Base-by-base conservation (phyloP, 2,888 invertebrate genomes). In the Darwinula stevensoni region DNA sequence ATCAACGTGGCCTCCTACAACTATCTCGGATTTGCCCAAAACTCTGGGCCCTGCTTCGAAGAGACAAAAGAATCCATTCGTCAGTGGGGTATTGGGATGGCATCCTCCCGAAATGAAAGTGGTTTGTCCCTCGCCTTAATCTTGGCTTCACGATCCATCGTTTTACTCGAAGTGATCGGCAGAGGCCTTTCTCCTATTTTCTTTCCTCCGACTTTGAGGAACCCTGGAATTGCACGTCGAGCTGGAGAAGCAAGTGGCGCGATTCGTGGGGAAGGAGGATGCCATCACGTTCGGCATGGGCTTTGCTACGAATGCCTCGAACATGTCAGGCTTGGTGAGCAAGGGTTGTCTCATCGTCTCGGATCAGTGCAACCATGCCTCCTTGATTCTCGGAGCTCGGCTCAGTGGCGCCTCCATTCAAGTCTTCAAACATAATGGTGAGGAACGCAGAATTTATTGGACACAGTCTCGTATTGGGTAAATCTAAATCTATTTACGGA, bases 1-100 rank as follows among this genome's bases (percentile, higher is more conserved):
- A 60, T 91, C 43, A 97, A 97, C 58, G 60, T 94, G 46, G 91
- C 88, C 37, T 94, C 91, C 3, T 97, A 97, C 56, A 97, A 97
- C 57, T 97, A 97, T 56, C 59, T 97, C 39, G 94, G 94, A 3
- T 94, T 94, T 57, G 86, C 91, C 6, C 70, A 80, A 50, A 63
- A 69, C 37, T 52, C 56, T 6, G 80, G 76, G 2, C 62, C 63
- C 3, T 73, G 73, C 52, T 72, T 78, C 11, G 67, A 71, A 36
- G 62, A 62, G 16, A 64, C 75, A 12, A 66, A 67, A 39, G 53
- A 60, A 34, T 58, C 66, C 6, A 59, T 74, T 27, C 58, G 63
- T 34, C 56, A 64, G 37, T 65, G 65, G 47, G 91, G 91, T 5
- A 54, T 76, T 31, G 67, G 72, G 13, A 56, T 63, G 30, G 64